Evolutionary conservation across 2,113 vertebrate genomes (phyloP).

Genomic region (Hydropotes inermis): DNA sequence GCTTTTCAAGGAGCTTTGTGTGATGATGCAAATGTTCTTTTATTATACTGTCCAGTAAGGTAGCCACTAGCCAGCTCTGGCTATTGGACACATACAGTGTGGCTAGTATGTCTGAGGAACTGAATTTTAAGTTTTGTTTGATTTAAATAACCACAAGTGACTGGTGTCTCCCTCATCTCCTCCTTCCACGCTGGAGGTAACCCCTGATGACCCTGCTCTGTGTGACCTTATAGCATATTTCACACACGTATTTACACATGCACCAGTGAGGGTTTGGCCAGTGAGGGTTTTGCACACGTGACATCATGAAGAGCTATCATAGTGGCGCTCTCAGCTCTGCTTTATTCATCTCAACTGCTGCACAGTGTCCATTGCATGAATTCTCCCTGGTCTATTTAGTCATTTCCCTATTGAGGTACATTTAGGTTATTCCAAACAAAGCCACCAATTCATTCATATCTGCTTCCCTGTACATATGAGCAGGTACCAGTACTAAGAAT

Average conservation of each 20-base stretch:
- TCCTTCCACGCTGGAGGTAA: background rate
- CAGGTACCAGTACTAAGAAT: background rate
- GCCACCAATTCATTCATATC: background rate
- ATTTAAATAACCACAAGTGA: background rate
- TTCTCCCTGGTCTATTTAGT: background rate
- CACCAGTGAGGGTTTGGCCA: background rate
- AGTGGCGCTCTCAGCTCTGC: background rate
- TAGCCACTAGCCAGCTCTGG: background rate
- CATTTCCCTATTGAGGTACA: background rate
- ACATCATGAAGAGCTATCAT: background rate
- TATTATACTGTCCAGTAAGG: background rate
- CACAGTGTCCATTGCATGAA: background rate
- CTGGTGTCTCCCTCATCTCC: background rate
- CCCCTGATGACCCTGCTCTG: fast-evolving
- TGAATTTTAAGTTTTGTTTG: background rate
- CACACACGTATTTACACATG: background rate
- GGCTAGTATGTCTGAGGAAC: background rate
- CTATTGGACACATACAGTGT: background rate
- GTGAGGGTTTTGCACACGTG: too few species aligned
- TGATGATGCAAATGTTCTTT: fast-evolving
- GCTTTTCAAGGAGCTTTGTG: background rate
- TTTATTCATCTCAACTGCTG: background rate
- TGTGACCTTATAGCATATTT: background rate
- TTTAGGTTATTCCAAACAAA: background rate
- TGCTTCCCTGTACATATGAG: background rate